These are phyloP conservation scores for Choristoneura fumiferana DNA, from an alignment of 1,140 invertebrate genomes.

Conservation along the genomic window DNA sequence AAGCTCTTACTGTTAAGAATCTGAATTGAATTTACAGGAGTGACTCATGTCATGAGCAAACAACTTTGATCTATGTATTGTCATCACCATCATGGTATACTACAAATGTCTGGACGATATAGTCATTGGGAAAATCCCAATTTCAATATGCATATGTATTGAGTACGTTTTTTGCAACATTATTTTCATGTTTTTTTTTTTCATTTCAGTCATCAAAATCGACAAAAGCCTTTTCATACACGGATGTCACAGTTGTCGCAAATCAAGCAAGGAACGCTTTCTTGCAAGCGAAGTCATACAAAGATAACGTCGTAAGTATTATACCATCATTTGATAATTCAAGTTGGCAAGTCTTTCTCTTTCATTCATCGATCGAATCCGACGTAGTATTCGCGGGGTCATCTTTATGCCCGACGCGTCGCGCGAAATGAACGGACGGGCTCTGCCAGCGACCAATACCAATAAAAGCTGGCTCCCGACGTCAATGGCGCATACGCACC, in stretches of 20 bases:
- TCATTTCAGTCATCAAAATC: constrained; percentile 37
- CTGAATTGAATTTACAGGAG: constrained; percentile 10
- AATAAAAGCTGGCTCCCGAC: constrained; percentile 62
- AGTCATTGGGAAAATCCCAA: constrained; percentile 10
- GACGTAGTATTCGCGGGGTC: constrained; percentile 57
- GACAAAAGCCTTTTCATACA: constrained; percentile 38
- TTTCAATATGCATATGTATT: too few relatives aligned
- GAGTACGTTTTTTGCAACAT: too few relatives aligned
- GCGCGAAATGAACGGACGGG: constrained; percentile 73
- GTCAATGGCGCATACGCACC: constrained; percentile 47
- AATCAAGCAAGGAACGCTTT: constrained; percentile 42
- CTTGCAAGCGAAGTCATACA: constrained; percentile 36
- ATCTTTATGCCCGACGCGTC: constrained; percentile 73
- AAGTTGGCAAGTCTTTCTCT: constrained; percentile 42
- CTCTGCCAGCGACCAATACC: constrained; percentile 58
- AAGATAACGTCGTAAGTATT: constrained; percentile 63
- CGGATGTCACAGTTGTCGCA: constrained; percentile 43
- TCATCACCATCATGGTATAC: background rate
- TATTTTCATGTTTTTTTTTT: constrained; percentile 6
- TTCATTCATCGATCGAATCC: constrained; percentile 52
- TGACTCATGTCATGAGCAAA: constrained; percentile 2
- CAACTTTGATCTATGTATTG: constrained; percentile 1
- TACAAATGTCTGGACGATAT: background rate
- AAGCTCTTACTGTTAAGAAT: too few relatives aligned
- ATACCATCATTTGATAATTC: constrained; percentile 26